Conservation (phyloP, 2,888 invertebrate genomes). For the Synanthedon vespiformis region DNA sequence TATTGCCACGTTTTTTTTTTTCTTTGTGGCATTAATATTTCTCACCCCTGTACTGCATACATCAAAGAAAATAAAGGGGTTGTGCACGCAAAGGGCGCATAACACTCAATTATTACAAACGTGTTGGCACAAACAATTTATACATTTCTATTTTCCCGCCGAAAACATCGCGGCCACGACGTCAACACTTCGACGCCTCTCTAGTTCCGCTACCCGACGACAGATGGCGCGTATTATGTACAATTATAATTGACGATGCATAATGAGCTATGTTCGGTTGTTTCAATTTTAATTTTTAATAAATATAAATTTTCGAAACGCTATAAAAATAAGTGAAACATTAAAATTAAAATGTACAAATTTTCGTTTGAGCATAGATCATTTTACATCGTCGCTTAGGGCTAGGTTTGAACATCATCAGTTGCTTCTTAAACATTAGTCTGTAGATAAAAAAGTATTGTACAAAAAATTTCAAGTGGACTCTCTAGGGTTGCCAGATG, state of each 20-base stretch:
- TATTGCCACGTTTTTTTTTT: constrained; percentile 46
- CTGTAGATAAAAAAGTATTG: constrained; percentile 1
- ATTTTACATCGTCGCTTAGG: constrained; percentile 37
- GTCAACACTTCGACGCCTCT: constrained; percentile 9
- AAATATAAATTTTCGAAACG: too few relatives aligned
- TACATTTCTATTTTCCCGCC: constrained; percentile 35
- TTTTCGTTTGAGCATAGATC: constrained; percentile 26
- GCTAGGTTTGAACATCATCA: constrained; percentile 68
- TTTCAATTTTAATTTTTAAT: too few relatives aligned
- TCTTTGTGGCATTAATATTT: constrained; percentile 57
- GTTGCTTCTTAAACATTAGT: constrained; percentile 40
- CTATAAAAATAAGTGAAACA: too few relatives aligned
- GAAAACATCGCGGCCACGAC: neutral
- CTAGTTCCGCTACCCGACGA: constrained; percentile 43
- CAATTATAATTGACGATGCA: constrained; percentile 32
- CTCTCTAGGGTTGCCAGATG: too few relatives aligned
- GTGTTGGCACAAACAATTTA: constrained; percentile 62
- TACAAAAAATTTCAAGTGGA: constrained; percentile 1
- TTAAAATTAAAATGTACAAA: constrained; percentile 13
- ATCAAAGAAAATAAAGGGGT: constrained; percentile 66
- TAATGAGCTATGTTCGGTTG: constrained; percentile 29
- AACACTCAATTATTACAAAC: constrained; percentile 63
- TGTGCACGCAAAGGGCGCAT: constrained; percentile 52
- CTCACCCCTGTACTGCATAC: constrained; percentile 60
- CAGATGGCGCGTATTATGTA: constrained; percentile 62